Evolutionary conservation across 2,797 vertebrate genomes (phyloP), one percentile per base, ranked within the genome.

Genomic region (Acanthurus tractus): DNA sequence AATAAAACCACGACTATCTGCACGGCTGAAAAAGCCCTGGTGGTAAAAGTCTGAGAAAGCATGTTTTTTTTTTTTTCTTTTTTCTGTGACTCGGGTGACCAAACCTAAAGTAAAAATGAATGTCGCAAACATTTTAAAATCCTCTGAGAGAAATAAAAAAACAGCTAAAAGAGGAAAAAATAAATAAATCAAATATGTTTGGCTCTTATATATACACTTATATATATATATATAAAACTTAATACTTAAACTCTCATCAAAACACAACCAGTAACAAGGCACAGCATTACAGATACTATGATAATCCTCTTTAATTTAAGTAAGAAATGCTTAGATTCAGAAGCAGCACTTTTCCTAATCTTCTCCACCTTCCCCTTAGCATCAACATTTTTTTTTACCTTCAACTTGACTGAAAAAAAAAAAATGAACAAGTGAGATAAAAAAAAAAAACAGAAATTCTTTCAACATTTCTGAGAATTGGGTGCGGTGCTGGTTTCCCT

Each of bases 141-240:
- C 74, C 89, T 66, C 52, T 3, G 1, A 54, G 74, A 83, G 80
- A 90, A 88, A 92, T 82, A 88, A 92, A 92, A 89, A 90, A 29
- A 78, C 59, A 90, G 75, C 63, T 68, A 76, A 85, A 66, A 70
- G 72, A 78, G 56, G 48, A 45, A 74, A 76, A 22, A 52, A 10
- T 83, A 56, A 15, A 83, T 9, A 25, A 25, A 25, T n/a, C n/a
- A n/a, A n/a, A n/a, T n/a, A n/a, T n/a, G n/a, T n/a, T n/a, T n/a
- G n/a, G n/a, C n/a, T n/a, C n/a, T n/a, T n/a, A n/a, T n/a, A n/a
- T n/a, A n/a, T n/a, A n/a, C n/a, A n/a, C n/a, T n/a, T n/a, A n/a
- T n/a, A n/a, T n/a, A n/a, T n/a, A n/a, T n/a, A n/a, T n/a, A n/a
- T n/a, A n/a, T n/a, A n/a, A n/a, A n/a, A n/a, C n/a, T n/a, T n/a